Base-by-base conservation (phyloP, 2,888 invertebrate genomes). In the Tribolium freemani region DNA sequence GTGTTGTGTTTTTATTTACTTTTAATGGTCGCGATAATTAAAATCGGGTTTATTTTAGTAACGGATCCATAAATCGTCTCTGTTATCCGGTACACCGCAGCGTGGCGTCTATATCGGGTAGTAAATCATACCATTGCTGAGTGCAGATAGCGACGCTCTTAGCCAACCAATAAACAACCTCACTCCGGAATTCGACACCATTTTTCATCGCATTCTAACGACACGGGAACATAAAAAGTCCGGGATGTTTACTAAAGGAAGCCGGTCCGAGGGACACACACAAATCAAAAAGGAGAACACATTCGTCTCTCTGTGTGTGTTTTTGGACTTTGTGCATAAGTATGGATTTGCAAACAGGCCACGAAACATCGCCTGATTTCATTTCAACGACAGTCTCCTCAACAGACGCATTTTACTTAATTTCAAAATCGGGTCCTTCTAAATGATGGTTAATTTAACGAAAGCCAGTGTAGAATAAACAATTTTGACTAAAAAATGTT, bases 81-180 rank as follows among this genome's bases (percentile, higher is more conserved):
- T 76, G 80, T 79, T 79, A 81, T 82, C 81, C 80, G 80, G 79
- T 72, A 77, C 66, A 74, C 74, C 77, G 76, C 78, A 74, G 75
- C 77, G 72, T 77, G 80, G 79, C 81, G 80, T 81, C 83, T 84
- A 81, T 83, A 84, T 84, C 84, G 82, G 63, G 74, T 79, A 79
- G 80, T 85, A 84, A 85, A 85, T 85, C 84, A 85, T 84, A 79
- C 77, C 82, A 85, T 85, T 83, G 84, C 84, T 78, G 82, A 78
- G 83, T 82, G 81, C 79, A 84, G 84, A 84, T 84, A 84, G 83
- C 79, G 79, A 75, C 79, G 83, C 84, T 83, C 84, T 83, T 84
- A 83, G 83, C 81, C 79, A 76, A 77, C 83, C 83, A 83, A 84
- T 84, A 84, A 84, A 84, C 84, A 84, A 84, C 82, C 80, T 78